phyloP scores from a whole-genome alignment of 2,888 invertebrate genomes.

The Anarsia innoxiella region DNA sequence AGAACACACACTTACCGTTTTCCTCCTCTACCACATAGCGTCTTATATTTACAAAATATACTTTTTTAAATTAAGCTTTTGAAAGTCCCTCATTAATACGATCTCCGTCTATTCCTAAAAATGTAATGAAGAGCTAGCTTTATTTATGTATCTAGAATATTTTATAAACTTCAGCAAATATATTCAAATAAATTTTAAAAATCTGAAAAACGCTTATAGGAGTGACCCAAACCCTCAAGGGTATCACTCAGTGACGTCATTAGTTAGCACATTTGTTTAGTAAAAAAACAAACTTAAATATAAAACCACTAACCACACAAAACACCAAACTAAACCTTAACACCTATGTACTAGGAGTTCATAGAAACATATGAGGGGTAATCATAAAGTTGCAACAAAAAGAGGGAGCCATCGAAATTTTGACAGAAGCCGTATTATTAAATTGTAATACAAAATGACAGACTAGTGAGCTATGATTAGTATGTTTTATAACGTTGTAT shows the following conservation, averaged over 20 bases:
- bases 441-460: slow-evolving; percentile 59
- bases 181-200: too few species aligned
- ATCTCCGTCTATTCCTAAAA: too few species aligned
- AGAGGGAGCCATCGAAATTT: slow-evolving; percentile 42
- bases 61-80: too few species aligned
- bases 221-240: slow-evolving; percentile 34
- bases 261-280: slow-evolving; percentile 40
- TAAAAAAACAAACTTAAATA: slow-evolving; percentile 16
- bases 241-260: slow-evolving; percentile 58
- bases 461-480: slow-evolving; percentile 56
- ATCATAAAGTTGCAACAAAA: slow-evolving; percentile 12
- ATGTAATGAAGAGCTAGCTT: too few species aligned
- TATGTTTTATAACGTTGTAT: slow-evolving; percentile 37
- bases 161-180: too few species aligned
- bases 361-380: neutral
- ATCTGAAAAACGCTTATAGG: too few species aligned
- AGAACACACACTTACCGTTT: too few species aligned
- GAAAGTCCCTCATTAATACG: too few species aligned
- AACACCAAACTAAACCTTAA: slow-evolving; percentile 17
- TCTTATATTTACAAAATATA: too few species aligned
- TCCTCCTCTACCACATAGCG: too few species aligned
- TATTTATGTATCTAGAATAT: too few species aligned
- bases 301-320: neutral
- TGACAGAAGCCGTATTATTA: slow-evolving; percentile 62
- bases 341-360: neutral